A percentile compares a stretch with the other conserved stretches of the same genome.
Conservation (phyloP, 2,113 vertebrate species). For the Sturnira hondurensis region DNA sequence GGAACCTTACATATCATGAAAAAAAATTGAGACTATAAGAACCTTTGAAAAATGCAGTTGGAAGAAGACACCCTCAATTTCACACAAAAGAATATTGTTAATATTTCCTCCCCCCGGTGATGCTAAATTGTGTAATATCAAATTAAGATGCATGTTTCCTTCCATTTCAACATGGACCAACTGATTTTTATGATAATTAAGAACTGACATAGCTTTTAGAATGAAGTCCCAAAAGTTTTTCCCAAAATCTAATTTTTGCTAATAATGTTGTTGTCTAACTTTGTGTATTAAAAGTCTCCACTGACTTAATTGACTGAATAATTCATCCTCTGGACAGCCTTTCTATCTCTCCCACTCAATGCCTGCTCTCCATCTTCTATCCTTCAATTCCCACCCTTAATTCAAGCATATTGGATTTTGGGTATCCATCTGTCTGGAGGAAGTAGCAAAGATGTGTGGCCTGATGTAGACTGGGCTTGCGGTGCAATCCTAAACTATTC, state of each 20-base stretch:
- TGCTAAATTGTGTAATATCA: neutral
- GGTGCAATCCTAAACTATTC: neutral
- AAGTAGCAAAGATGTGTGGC: neutral
- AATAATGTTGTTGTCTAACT: neutral
- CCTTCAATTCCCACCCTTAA: neutral
- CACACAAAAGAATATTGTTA: constrained; percentile 8
- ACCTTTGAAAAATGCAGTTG: neutral
- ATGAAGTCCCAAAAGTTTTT: neutral
- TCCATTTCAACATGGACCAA: neutral
- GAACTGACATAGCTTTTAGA: neutral
- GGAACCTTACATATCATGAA: neutral
- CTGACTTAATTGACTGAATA: neutral
- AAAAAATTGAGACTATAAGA: neutral
- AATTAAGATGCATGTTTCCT: neutral
- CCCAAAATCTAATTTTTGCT: neutral
- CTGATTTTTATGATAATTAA: neutral
- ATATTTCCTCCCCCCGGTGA: neutral
- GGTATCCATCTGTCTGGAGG: neutral
- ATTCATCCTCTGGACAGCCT: neutral
- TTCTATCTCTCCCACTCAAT: neutral
- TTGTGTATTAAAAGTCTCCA: neutral
- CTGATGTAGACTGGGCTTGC: neutral
- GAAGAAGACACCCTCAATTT: neutral
- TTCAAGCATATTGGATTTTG: neutral
- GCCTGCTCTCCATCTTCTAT: neutral